These are phyloP conservation scores for Zosterops pallidus DNA, from an alignment of 2,113 vertebrate species.

Conservation along the genomic window DNA sequence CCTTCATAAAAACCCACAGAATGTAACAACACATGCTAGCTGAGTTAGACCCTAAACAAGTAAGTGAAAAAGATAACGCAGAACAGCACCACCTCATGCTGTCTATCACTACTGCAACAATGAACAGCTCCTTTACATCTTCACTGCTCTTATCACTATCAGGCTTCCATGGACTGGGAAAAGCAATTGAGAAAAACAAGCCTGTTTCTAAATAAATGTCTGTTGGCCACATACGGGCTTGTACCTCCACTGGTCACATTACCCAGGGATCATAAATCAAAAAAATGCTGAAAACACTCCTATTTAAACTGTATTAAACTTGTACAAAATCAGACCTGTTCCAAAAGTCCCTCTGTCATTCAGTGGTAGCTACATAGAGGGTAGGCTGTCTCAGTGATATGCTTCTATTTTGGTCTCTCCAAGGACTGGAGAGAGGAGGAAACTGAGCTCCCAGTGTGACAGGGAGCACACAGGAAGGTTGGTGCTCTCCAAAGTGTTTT, in stretches of 20 bases:
- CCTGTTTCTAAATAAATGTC: not conserved
- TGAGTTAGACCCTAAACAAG: not conserved
- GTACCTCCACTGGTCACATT: not conserved
- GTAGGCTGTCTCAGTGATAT: not conserved
- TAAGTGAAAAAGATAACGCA: not conserved
- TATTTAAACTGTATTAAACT: not conserved
- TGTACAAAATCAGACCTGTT: not conserved
- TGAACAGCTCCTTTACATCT: not conserved
- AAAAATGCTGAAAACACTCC: not conserved
- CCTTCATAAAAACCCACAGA: fast-evolving
- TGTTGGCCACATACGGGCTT: not conserved
- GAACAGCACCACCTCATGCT: not conserved
- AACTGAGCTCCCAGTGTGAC: not conserved
- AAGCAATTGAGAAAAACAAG: not conserved
- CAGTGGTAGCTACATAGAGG: not conserved
- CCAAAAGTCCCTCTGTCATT: not conserved
- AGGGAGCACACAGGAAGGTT: not conserved
- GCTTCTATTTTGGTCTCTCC: not conserved
- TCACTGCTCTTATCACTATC: not conserved
- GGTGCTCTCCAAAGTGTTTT: not conserved
- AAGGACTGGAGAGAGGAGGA: not conserved
- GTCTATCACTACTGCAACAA: not conserved
- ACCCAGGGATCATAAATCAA: not conserved
- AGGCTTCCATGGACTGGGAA: not conserved
- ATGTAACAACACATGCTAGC: not conserved